Conservation (phyloP, 2,797 vertebrate genomes). For the Columba guinea region DNA sequence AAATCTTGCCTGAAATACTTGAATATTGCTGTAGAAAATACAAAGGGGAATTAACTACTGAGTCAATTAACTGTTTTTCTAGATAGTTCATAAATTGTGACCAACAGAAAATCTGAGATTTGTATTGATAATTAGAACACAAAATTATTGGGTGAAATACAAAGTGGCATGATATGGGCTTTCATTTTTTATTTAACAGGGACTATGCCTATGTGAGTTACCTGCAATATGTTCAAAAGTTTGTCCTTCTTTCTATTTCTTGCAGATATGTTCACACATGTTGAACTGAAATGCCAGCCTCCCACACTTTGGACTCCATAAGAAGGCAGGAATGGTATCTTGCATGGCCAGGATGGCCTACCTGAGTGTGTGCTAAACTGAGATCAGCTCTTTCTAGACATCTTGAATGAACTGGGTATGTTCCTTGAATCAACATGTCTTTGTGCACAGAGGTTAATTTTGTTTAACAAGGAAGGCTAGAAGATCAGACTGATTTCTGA, state of each 20-base stretch:
- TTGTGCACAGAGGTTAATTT: background rate
- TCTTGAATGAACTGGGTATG: background rate
- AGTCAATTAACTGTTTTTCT: conserved; percentile 65
- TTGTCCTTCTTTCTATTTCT: conserved; percentile 12
- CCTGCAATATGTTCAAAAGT: background rate
- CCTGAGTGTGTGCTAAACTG: background rate
- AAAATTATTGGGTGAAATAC: conserved; percentile 60
- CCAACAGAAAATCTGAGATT: conserved; percentile 72
- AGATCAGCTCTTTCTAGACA: background rate
- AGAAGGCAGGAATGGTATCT: background rate
- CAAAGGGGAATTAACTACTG: conserved; percentile 68
- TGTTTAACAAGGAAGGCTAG: background rate
- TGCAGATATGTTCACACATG: background rate
- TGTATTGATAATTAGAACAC: conserved; percentile 70
- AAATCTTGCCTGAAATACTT: conserved; percentile 72
- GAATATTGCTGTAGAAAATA: conserved; percentile 63
- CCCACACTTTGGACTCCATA: background rate
- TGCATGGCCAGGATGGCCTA: background rate
- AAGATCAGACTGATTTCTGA: background rate
- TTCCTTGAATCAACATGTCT: background rate
- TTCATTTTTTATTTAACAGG: conserved; percentile 59
- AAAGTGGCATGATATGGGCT: background rate
- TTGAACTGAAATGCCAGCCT: background rate
- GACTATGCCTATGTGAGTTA: background rate
- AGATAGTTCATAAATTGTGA: conserved; percentile 68